Evolutionary conservation across 2,113 vertebrate genomes (phyloP).

Genomic region (Tympanuchus pallidicinctus): DNA sequence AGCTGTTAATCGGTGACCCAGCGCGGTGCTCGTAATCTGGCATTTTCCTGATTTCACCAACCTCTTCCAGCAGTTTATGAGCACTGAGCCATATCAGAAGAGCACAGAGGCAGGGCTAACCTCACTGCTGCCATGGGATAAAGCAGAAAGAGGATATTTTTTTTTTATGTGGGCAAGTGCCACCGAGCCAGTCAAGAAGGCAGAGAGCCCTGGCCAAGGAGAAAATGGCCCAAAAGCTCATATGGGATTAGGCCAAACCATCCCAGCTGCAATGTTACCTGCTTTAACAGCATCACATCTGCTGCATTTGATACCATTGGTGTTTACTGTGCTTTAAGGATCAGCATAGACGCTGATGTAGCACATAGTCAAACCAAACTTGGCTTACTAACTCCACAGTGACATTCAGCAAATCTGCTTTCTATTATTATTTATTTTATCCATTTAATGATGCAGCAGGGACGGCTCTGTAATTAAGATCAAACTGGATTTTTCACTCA

Average conservation of each 20-base stretch:
- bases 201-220: no score
- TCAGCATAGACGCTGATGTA: not conserved
- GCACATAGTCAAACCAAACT: not conserved
- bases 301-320: fast-evolving
- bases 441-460: constrained; percentile 16
- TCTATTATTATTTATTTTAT: constrained; percentile 43
- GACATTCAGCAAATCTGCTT: constrained; percentile 45
- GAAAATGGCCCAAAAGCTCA: no score
- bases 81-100: not conserved
- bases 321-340: not conserved
- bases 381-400: not conserved
- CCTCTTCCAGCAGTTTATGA: not conserved
- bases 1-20: not conserved
- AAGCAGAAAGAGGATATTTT: not conserved
- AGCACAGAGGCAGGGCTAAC: not conserved
- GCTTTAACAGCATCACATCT: not conserved
- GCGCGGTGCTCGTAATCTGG: fast-evolving
- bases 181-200: not conserved
- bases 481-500: constrained; percentile 3
- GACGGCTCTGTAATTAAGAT: constrained; percentile 30
- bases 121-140: not conserved
- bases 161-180: no score
- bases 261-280: not conserved
- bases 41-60: not conserved
- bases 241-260: no score